Evolutionary conservation across 1,140 invertebrate genomes (phyloP), one percentile per base, ranked within the genome.

Genomic region (Macrosteles quadrilineatus): DNA sequence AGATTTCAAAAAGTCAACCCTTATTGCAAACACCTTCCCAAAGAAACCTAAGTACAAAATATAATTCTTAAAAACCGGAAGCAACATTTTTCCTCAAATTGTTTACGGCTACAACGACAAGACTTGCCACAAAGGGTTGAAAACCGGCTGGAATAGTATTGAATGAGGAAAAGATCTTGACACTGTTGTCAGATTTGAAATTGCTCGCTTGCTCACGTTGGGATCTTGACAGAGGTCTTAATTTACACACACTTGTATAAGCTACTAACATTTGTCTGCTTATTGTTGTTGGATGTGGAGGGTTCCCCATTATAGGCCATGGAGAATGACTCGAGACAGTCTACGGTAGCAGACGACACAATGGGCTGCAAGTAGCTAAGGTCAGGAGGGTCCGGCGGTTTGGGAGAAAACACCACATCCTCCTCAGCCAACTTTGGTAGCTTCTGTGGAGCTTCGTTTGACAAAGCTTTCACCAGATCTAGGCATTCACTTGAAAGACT

Each of bases 341-440:
- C 30, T 11, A 43, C 63, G 4, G 4, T 14, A 36, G 32, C 4
- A 19, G 43, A 32, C 4, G 40, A 32, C 9, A 29, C 65, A 1
- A 73, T 40, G 50, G 72, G 65, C 9, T 53, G 23, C 3, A 75
- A 45, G 43, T 72, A 74, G 64, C 69, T 73, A 9, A 72, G 68
- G 32, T 75, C 73, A 1, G 71, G 74, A 3, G 72, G 71, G 12
- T 66, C 67, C 70, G 68, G 70, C 31, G 68, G 70, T 32, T 50
- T 59, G 45, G 1, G 40, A 25, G 27, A 55, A 30, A 27, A 47
- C 62, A 40, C 55, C 19, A 36, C 30, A 2, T 0, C 43, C 29
- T 32, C 65, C 11, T 31, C 62, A 25, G 29, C 45, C 47, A 43
- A 66, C 3, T 19, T 36, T 45, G 17, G 40, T 63, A 12, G 53